Conservation (phyloP, 2,797 vertebrate genomes). For the Dromococcyx pavoninus region DNA sequence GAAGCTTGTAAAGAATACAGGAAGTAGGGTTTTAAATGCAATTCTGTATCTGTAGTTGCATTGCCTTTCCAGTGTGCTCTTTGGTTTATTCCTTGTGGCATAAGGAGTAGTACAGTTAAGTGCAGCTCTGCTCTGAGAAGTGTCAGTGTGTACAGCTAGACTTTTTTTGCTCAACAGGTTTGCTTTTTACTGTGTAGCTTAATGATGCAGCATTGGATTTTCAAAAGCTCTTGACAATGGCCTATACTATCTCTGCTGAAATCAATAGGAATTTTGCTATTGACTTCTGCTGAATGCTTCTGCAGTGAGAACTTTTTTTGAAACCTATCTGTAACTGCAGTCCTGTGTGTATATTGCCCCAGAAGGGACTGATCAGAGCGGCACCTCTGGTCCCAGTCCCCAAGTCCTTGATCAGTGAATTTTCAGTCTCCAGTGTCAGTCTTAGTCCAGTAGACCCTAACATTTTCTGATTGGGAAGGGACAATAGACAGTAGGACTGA, state of each 20-base stretch:
- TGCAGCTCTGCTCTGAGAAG: background rate
- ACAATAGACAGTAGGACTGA: background rate
- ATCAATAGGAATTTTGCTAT: background rate
- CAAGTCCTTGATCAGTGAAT: background rate
- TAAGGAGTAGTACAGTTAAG: background rate
- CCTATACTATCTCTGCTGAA: background rate
- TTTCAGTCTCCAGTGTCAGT: background rate
- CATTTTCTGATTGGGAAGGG: background rate
- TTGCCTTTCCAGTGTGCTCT: background rate
- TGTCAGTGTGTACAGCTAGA: background rate
- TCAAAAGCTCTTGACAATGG: background rate
- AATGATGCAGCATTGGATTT: background rate
- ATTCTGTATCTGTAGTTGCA: background rate
- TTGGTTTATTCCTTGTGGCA: background rate
- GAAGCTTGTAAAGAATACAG: background rate
- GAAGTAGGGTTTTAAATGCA: background rate
- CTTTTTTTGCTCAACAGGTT: background rate
- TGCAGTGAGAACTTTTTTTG: background rate
- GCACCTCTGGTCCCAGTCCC: background rate
- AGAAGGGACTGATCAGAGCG: background rate
- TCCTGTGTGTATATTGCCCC: background rate
- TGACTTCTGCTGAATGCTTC: background rate
- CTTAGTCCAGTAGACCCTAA: background rate
- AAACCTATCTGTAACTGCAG: background rate
- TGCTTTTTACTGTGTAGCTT: background rate